Base-by-base conservation (phyloP, 2,797 vertebrate genomes). In the Muscicapa comitata region DNA sequence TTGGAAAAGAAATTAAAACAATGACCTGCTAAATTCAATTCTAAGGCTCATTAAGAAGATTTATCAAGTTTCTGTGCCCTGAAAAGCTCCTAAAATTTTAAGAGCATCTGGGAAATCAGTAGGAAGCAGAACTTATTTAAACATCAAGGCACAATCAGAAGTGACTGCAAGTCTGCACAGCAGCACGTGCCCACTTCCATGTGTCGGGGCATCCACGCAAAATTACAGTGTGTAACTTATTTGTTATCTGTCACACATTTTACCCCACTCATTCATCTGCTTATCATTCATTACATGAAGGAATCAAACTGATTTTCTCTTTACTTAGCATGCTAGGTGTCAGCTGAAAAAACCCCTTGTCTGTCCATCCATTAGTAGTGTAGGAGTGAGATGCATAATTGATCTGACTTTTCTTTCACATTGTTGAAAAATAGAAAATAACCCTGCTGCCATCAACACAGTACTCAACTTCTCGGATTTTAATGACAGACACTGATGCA, bases 361-460 rank as follows among this genome's bases (percentile, higher is more conserved):
- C 75, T 79, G 67, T 90, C 84, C 86, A 65, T 55, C 72, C 65
- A 80, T 88, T 90, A 83, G 31, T 19, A 78, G 47, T 5, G 65
- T 59, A 54, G 57, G 72, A 93, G 50, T 57, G 72, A 85, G 33
- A 87, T 38, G 42, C 61, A 68, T 82, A 83, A 91, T 40, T 88
- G 78, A 92, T 91, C 50, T 67, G 81, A 68, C 45, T 86, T 94
- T 77, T 81, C 45, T 68, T 82, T 59, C 47, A 55, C 28, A 17
- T 54, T 50, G 68, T 66, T 93, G 63, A 96, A 89, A 94, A 93
- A 83, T 10, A 94, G 61, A 83, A 95, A 95, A 83, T 51, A 92
- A 90, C 54, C 43, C 58, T 74, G n/a, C 58, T 61, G 28, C 58
- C 88, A 91, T 33, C 63, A 77, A 89, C 50, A 83, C 75, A 65